Evolutionary conservation across 2,113 vertebrate species (phyloP), one percentile per base, ranked within the genome.

Genomic region (Brachirus orientalis): DNA sequence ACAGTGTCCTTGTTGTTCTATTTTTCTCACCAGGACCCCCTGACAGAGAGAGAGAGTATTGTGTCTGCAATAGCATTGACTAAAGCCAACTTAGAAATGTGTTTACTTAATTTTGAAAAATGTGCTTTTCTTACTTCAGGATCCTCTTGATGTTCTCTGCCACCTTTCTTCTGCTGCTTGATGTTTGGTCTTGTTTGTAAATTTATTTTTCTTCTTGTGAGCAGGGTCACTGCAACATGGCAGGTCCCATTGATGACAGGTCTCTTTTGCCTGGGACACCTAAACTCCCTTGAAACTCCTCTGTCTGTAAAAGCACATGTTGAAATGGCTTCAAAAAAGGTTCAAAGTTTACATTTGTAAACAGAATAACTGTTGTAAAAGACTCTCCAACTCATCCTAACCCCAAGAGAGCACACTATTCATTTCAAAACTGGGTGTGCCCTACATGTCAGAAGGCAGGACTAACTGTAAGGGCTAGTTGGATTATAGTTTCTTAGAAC

Each of bases 21-120:
- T 38, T 44, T 64, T 55, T 53, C 28, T 53, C 35, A n/a, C 33
- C 1, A 10, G 8, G 33, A 66, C 2, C 19, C 6, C 13, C 11
- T 37, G n/a, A 8, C 35, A 57, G 13, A 53, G 20, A 57, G 13
- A 53, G 20, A 54, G 37, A 60, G 20, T 12, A 12, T 48, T 45
- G 55, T 55, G 16, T 63, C 53, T 55, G 37, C 41, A n/a, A 37
- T 35, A 45, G 64, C 18, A 56, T 11, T 67, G 38, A 66, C 35
- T 40, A 1, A 66, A 62, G 41, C 16, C 18, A 69, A 47, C 16
- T 54, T 75, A 17, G 14, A 69, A 35, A 9, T 0, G 19, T 36
- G 48, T 59, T 18, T 40, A 12, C 14, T 66, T 45, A 12, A 18
- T 70, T 43, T 54, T 6, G 19, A 28, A 50, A 51, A 52, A 55